Base-by-base conservation (phyloP, 1,140 invertebrate genomes). In the Lepidurus couesii region DNA sequence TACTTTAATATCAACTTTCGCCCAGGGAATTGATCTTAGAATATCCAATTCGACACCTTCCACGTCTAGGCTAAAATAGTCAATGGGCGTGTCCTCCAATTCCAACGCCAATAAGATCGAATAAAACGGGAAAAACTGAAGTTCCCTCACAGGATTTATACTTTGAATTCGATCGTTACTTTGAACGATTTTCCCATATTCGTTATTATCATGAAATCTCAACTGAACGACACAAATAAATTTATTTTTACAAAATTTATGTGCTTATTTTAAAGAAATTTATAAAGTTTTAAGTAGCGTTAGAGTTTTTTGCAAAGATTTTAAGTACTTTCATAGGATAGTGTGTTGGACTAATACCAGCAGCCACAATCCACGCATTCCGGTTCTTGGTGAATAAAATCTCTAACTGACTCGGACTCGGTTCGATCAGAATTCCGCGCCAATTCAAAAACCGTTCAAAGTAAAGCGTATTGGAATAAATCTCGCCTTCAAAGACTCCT, bases 51-150 rank as follows among this genome's bases (percentile, higher is more conserved):
- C 84, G 26, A 79, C 79, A 24, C 84, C 84, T 77, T 85, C 84
- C 26, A 85, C 81, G 76, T 85, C 84, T 16, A 85, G 80, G 78
- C 83, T 84, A 73, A 85, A 84, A 78, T 83, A 85, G 80, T 85
- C 84, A 7, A 85, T 78, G 21, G 80, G 81, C 26, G 83, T 82
- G 34, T 80, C 79, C 82, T 92, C 91, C 34, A 75, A n/a, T 76
- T 83, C 81, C 11, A 85, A 74, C 11, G 84, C 84, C n/a, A 84
- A 76, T 24, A 85, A 79, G 24, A 85, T 78, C 21, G 84, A 83
- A 79, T 82, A 83, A 10, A 85, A 74, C 0, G 84, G 84, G 44
- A 85, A 82, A 78, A 84, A 85, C 80, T 84, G 83, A 8, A 84
- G 21, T 16, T 65, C 53, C 7, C n/a, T 13, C 16, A 65, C 53